These are phyloP conservation scores for Caenorhabditis macrosperma DNA, from an alignment of 2,888 invertebrate species.

Conservation along the genomic window DNA sequence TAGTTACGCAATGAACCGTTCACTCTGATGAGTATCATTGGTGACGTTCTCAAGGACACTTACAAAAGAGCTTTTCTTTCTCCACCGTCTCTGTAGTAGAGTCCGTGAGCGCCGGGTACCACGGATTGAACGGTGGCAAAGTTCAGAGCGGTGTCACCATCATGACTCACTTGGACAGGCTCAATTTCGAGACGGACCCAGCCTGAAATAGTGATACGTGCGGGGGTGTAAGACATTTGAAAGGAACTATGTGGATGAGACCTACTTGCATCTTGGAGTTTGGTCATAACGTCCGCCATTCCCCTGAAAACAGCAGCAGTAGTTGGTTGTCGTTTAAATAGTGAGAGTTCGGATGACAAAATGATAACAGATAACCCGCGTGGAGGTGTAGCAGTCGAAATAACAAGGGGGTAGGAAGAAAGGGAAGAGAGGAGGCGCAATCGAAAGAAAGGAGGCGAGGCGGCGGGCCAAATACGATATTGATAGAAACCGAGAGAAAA, in stretches of 20 bases:
- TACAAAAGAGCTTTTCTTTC: conserved; percentile 70
- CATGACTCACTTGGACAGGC: conserved; percentile 70
- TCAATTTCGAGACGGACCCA: conserved; percentile 73
- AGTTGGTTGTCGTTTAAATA: conserved; percentile 13
- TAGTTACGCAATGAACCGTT: conserved; percentile 36
- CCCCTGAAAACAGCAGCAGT: conserved; percentile 43
- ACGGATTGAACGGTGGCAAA: conserved; percentile 74
- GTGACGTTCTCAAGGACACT: conserved; percentile 51
- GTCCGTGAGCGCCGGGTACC: conserved; percentile 74
- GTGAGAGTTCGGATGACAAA: conserved; percentile 25
- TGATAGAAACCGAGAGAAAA: conserved; percentile 58
- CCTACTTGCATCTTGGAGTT: conserved; percentile 59
- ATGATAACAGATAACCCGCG: conserved; percentile 29
- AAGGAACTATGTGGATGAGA: not conserved
- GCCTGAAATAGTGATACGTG: conserved; percentile 55
- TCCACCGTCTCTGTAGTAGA: conserved; percentile 71
- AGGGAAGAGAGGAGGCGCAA: conserved; percentile 10
- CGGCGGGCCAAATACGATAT: conserved; percentile 55
- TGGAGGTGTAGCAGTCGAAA: conserved; percentile 34
- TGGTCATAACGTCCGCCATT: conserved; percentile 55
- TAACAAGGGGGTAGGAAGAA: conserved; percentile 34
- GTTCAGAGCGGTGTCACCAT: conserved; percentile 63
- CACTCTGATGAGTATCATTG: conserved; percentile 15
- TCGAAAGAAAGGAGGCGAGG: conserved; percentile 23
- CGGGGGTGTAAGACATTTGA: not conserved